phyloP scores from a whole-genome alignment of 2,797 vertebrate species.

The Anas georgica region DNA sequence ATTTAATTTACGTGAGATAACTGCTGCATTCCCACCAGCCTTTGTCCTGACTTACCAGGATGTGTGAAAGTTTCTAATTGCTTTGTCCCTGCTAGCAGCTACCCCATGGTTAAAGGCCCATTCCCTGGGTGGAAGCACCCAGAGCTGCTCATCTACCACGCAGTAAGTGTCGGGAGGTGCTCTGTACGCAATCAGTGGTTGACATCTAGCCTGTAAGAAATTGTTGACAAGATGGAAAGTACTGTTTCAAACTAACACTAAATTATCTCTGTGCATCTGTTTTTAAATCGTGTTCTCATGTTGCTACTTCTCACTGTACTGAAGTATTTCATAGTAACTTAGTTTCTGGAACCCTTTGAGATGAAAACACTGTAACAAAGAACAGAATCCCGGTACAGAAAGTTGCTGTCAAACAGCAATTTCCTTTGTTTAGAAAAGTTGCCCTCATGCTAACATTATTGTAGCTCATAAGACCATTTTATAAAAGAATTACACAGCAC shows the following conservation, averaged over 20 bases:
- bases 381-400: not conserved
- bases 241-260: not conserved
- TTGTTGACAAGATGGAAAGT: not conserved
- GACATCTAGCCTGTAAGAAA: not conserved
- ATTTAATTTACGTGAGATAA: not conserved
- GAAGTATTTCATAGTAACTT: not conserved
- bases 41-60: not conserved
- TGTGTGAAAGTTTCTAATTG: not conserved
- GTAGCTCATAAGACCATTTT: not conserved
- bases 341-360: conserved; percentile 7
- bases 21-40: not conserved
- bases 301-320: not conserved
- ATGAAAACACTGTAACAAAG: not conserved
- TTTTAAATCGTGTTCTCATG: not conserved
- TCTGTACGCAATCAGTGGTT: not conserved
- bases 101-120: not conserved
- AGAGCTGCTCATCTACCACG: not conserved
- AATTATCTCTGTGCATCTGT: not conserved
- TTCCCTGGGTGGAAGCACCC: not conserved
- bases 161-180: not conserved
- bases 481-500: not conserved
- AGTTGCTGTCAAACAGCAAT: not conserved
- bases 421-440: not conserved
- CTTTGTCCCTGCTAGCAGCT: not conserved
- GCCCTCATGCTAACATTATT: not conserved